These are phyloP conservation scores for Buceros bicornis DNA, from an alignment of 2,797 vertebrate species.

Conservation along the genomic window DNA sequence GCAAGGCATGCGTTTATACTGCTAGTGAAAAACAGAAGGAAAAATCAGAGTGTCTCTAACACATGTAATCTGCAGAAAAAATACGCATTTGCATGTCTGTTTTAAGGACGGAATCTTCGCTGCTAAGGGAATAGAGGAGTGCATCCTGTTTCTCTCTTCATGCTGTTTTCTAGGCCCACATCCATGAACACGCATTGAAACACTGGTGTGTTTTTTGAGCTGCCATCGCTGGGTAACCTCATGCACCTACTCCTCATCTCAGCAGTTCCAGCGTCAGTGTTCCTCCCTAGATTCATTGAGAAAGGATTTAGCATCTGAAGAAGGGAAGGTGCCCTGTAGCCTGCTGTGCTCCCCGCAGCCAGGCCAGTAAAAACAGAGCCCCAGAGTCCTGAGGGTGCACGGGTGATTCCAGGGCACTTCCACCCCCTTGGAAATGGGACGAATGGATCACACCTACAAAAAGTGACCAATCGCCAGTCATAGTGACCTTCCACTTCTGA, in stretches of 20 bases:
- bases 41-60: slow-evolving; percentile 20
- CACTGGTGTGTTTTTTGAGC: not conserved
- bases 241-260: slow-evolving; percentile 26
- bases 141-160: not conserved
- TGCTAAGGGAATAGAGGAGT: not conserved
- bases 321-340: not conserved
- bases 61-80: slow-evolving; percentile 39
- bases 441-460: not conserved
- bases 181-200: not conserved
- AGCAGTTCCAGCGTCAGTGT: slow-evolving; percentile 18
- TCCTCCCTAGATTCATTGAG: slow-evolving; percentile 42
- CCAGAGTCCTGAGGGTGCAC: not conserved
- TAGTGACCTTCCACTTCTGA: not conserved
- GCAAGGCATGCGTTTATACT: not conserved
- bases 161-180: not conserved
- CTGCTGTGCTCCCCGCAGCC: not conserved
- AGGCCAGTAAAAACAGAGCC: slow-evolving; percentile 6
- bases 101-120: slow-evolving; percentile 18
- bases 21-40: slow-evolving; percentile 54
- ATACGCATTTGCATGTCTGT: slow-evolving; percentile 1
- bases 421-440: not conserved
- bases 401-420: not conserved
- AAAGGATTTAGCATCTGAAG: slow-evolving; percentile 46
- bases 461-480: not conserved
- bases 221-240: slow-evolving; percentile 6